A percentile compares a stretch with the other conserved stretches of the same genome.
These are phyloP conservation scores for Gymnorhina tibicen DNA, from an alignment of 2,113 vertebrate species.

Conservation along the genomic window DNA sequence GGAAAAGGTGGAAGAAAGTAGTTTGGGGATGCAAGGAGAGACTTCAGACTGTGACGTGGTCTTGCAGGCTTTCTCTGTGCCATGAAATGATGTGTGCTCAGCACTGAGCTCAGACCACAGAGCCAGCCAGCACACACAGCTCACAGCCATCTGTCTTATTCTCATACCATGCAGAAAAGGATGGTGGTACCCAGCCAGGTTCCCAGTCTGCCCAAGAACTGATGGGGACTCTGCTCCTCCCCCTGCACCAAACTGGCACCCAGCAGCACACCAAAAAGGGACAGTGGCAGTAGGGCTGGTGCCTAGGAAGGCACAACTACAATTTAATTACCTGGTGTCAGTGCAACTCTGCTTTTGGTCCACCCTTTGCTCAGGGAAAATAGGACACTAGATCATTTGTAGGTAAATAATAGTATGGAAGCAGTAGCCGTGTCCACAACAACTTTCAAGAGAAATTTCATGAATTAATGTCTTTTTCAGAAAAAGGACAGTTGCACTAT, in stretches of 20 bases:
- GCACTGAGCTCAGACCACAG: background rate
- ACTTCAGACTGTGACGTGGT: background rate
- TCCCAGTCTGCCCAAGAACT: background rate
- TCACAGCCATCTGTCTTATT: background rate
- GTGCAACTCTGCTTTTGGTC: background rate
- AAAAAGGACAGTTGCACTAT: background rate
- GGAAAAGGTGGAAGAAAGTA: background rate
- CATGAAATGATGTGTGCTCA: fast-evolving
- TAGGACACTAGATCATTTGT: background rate
- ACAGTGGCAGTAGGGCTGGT: background rate
- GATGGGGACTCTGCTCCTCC: background rate
- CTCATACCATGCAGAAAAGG: background rate
- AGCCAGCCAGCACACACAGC: background rate
- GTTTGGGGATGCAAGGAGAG: background rate
- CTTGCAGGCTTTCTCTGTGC: background rate
- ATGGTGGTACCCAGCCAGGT: background rate
- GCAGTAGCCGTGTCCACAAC: background rate
- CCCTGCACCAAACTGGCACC: background rate
- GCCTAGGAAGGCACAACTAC: background rate
- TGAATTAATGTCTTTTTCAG: background rate
- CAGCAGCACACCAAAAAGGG: background rate
- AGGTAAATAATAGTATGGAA: background rate
- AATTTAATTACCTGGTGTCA: background rate
- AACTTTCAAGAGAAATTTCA: background rate
- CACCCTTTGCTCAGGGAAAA: background rate